Conservation (phyloP, 2,888 invertebrate genomes). For the Himalopsyche japonica region DNA sequence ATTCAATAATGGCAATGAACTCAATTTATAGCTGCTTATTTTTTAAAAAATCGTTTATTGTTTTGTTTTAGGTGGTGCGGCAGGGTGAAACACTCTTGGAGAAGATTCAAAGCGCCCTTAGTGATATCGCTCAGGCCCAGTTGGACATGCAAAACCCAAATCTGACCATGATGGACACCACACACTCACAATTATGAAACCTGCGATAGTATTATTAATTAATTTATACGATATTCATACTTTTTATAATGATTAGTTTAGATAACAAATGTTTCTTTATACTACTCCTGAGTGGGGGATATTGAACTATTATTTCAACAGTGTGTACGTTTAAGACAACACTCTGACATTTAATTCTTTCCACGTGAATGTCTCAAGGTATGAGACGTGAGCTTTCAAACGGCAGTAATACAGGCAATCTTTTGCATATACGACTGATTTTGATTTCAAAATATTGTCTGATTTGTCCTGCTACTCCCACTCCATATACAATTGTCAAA, state of each 20-base stretch:
- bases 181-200: not conserved
- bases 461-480: too few relatives aligned
- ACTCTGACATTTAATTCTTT: too few relatives aligned
- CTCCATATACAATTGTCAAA: too few relatives aligned
- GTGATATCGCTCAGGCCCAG: constrained; percentile 91
- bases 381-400: too few relatives aligned
- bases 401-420: too few relatives aligned
- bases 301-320: not conserved
- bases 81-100: constrained; percentile 85
- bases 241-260: not conserved
- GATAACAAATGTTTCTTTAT: too few relatives aligned
- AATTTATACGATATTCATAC: not conserved
- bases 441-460: too few relatives aligned
- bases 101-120: constrained; percentile 86
- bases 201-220: not conserved
- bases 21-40: too few relatives aligned
- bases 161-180: constrained; percentile 49
- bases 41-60: not conserved
- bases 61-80: constrained; percentile 66
- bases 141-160: constrained; percentile 81
- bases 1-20: too few relatives aligned
- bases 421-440: too few relatives aligned
- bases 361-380: too few relatives aligned
- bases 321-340: not conserved
- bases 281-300: not conserved